Evolutionary conservation across 1,140 invertebrate genomes (phyloP), one percentile per base, ranked within the genome.

Genomic region (Drosophila sucinea): DNA sequence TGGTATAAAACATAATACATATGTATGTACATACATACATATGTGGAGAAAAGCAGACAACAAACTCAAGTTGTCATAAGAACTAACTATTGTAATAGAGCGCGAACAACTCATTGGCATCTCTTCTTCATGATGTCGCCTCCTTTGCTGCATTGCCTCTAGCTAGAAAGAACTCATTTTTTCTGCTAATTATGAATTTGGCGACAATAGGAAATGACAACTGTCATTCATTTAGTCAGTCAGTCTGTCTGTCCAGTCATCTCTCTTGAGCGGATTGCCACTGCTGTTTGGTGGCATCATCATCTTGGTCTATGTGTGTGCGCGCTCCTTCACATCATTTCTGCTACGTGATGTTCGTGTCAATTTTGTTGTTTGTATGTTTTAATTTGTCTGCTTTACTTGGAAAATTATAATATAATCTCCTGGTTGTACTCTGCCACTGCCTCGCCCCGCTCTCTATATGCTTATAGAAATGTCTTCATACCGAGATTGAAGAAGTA

Each of bases 401-500:
- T 77, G 79, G 83, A 77, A 86, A 89, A 87, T 87, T 87, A 87
- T 89, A 87, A 89, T 89, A 87, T 87, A 87, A 87, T 77, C 73
- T 76, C 57, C 73, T 47, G 51, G 72, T 63, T 44, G 40, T 77
- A 60, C 44, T 57, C 57, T 32, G 70, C 41, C 47, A 33, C 35
- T 35, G 51, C 33, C 38, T 38, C 23, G 38, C 3, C n/a, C 8
- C 44, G n/a, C 11, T 33, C 56, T 17, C 4, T 23, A 3, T 10
- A 38, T 38, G 7, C 25, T 38, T 40, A 38, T 64, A 40, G 32
- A 41, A 60, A 55, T 51, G 38, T 65, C 70, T 58, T 60, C 51
- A 10, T 51, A 25, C 44, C 44, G 7, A 27, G 44, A 27, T 51
- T 51, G 23, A 51, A 51, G 44, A 51, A 51, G 7, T 23, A 27